Conservation (phyloP, 2,888 invertebrate species). For the Schizaphis graminum region DNA sequence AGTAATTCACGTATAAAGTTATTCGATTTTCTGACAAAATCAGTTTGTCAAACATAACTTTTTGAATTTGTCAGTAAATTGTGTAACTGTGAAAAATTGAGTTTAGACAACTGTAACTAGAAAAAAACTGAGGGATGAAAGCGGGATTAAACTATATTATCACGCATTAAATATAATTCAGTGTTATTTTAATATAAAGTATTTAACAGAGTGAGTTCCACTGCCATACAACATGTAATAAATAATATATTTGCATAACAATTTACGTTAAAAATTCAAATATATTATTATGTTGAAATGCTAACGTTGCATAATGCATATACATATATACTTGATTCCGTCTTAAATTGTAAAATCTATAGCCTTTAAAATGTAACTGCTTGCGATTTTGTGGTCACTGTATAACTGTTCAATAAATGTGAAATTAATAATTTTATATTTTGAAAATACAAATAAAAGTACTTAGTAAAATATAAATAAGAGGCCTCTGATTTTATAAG, state of each 20-base stretch:
- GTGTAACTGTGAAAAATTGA: background rate
- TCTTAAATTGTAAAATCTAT: background rate
- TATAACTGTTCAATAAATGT: background rate
- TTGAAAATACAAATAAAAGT: background rate
- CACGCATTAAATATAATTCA: background rate
- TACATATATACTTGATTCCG: background rate
- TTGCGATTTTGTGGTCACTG: background rate
- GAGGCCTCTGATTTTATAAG: background rate
- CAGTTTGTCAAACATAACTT: background rate
- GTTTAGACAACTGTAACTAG: background rate
- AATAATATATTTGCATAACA: background rate
- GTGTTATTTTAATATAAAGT: background rate
- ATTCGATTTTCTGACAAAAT: background rate
- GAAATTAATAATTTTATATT: background rate
- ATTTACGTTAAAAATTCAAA: background rate
- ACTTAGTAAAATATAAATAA: background rate
- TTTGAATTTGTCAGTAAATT: slow-evolving; percentile 3
- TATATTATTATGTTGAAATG: background rate
- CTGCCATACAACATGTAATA: background rate
- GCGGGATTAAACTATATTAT: background rate
- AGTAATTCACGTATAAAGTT: background rate
- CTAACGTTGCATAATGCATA: background rate
- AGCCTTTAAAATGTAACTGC: background rate
- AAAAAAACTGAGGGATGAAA: background rate
- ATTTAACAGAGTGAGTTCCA: background rate